Percentiles rank a stretch among this genome's conserved stretches.
Evolutionary conservation across 2,888 invertebrate genomes (phyloP).

Genomic region (Bombyx huttoni): DNA sequence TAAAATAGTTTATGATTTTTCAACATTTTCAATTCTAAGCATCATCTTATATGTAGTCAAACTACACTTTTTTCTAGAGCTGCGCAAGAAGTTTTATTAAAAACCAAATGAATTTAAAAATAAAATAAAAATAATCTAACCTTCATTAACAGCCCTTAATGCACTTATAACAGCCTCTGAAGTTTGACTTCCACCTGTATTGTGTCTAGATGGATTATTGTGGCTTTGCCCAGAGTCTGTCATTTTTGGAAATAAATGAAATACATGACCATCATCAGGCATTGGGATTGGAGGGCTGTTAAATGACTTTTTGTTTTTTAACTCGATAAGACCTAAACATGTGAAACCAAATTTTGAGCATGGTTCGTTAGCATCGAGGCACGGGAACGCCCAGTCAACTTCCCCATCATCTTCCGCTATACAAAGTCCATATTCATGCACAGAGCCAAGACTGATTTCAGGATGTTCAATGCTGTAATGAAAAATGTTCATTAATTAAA

Average conservation of each 20-base stretch:
- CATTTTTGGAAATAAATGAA: constrained; percentile 45
- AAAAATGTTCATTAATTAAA: not conserved
- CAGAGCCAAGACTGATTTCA: constrained; percentile 74
- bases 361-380: constrained; percentile 88
- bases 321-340: constrained; percentile 89
- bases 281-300: constrained; percentile 36
- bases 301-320: constrained; percentile 54
- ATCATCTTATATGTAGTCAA: too few species aligned
- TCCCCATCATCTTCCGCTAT: constrained; percentile 98
- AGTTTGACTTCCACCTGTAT: constrained; percentile 58
- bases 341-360: constrained; percentile 95
- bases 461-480: constrained; percentile 74
- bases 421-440: constrained; percentile 86
- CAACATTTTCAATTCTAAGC: too few species aligned
- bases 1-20: not conserved
- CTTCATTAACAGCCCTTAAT: constrained; percentile 60
- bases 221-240: constrained; percentile 45
- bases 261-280: constrained; percentile 47
- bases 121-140: constrained; percentile 14
- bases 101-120: not conserved
- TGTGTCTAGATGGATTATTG: constrained; percentile 43
- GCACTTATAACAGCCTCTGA: constrained; percentile 57
- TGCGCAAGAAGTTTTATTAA: too few species aligned
- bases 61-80: too few species aligned
- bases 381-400: constrained; percentile 93